phyloP scores from a whole-genome alignment of 1,140 invertebrate species.

The Ostrea denselamellosa region DNA sequence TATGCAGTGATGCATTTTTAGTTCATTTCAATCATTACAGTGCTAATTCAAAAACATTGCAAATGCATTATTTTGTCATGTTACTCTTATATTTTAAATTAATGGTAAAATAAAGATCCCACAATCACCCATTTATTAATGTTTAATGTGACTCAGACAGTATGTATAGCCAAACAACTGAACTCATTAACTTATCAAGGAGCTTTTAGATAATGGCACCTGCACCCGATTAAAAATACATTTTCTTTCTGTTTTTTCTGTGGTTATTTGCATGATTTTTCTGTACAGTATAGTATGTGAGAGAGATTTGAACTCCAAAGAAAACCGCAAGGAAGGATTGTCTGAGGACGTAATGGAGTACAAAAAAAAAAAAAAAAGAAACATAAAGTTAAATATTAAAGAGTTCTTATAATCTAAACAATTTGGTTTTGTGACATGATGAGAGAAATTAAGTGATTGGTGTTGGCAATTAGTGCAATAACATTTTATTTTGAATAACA shows the following conservation, averaged over 20 bases:
- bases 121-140: not conserved
- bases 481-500: not conserved
- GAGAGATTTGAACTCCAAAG: not conserved
- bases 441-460: too few species aligned
- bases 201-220: not conserved
- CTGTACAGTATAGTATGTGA: not conserved
- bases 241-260: not conserved
- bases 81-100: not conserved
- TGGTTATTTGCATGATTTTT: not conserved
- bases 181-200: not conserved
- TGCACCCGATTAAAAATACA: constrained; percentile 20
- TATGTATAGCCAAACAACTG: not conserved
- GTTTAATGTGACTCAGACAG: not conserved
- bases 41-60: not conserved
- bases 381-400: constrained; percentile 4
- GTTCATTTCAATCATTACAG: not conserved
- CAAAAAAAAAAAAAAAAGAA: not conserved
- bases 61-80: constrained; percentile 34
- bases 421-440: not conserved
- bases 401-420: not conserved
- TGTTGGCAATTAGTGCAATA: not conserved
- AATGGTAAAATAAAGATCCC: not conserved
- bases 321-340: not conserved
- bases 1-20: not conserved
- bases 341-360: not conserved